Evolutionary conservation across 1,140 invertebrate species (phyloP).

Genomic region (Delia radicum): DNA sequence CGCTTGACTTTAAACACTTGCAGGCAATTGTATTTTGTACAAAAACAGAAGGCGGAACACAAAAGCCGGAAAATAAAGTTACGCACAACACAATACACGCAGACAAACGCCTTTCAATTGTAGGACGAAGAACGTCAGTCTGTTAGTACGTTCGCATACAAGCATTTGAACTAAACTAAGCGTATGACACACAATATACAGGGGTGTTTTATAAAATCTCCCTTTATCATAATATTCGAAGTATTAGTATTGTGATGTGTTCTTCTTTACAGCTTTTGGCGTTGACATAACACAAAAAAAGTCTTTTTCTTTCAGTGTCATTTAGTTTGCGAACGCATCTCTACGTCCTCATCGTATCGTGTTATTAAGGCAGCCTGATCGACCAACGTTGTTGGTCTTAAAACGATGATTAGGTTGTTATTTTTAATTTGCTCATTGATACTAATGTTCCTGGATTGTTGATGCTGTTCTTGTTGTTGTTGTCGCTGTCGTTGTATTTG

Average conservation of each 20-base stretch:
- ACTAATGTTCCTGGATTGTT: constrained; percentile 33
- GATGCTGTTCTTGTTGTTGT: constrained; percentile 1
- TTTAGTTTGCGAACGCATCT: not conserved
- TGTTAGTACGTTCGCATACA: not conserved
- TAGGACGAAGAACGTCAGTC: not conserved
- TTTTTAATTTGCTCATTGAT: constrained; percentile 57
- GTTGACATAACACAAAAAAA: not conserved
- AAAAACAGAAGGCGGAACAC: constrained; percentile 55
- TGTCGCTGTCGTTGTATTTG: too few species aligned
- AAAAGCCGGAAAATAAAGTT: constrained; percentile 53
- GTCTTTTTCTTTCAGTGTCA: too few species aligned
- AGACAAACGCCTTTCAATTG: constrained; percentile 4
- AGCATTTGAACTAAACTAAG: not conserved
- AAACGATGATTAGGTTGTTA: constrained; percentile 58
- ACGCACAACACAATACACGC: not conserved
- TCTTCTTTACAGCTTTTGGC: too few species aligned
- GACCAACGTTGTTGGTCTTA: constrained; percentile 46
- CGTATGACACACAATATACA: not conserved
- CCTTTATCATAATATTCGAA: not conserved
- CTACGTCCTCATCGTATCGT: not conserved
- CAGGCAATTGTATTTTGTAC: constrained; percentile 33
- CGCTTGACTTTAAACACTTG: constrained; percentile 53
- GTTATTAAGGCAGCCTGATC: constrained; percentile 27
- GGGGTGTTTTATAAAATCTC: not conserved
- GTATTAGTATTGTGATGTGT: too few species aligned